Conservation (phyloP, 1,140 invertebrate species). For the Halyomorpha halys region DNA sequence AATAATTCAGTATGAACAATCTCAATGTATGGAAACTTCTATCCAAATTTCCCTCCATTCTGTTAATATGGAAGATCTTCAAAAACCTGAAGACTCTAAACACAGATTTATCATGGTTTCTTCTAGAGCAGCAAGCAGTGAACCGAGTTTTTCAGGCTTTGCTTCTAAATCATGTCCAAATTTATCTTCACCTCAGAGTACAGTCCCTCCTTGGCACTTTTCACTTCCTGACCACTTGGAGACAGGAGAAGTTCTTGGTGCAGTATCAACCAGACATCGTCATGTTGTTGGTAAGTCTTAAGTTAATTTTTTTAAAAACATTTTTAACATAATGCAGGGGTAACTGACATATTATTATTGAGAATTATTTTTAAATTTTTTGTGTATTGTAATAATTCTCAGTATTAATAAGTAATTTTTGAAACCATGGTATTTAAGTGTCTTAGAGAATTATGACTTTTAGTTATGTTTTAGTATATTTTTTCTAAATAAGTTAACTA, state of each 20-base stretch:
- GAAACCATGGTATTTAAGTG: no score
- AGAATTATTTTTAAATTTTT: conserved; percentile 13
- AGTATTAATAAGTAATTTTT: not conserved
- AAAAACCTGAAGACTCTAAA: conserved; percentile 60
- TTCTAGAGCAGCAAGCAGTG: conserved; percentile 38
- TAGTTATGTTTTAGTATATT: no score
- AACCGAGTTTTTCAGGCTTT: conserved; percentile 26
- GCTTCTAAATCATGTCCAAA: conserved; percentile 80
- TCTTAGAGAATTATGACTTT: no score
- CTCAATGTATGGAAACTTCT: conserved; percentile 51
- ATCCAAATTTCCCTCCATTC: conserved; percentile 69
- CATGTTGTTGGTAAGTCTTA: conserved; percentile 22
- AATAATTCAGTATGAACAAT: conserved; percentile 57
- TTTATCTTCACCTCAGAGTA: conserved; percentile 36
- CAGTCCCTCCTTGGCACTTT: conserved; percentile 21
- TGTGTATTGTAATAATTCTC: no score
- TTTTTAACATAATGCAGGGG: no score
- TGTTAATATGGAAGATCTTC: conserved; percentile 77
- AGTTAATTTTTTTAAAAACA: not conserved
- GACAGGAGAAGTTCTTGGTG: conserved; percentile 41
- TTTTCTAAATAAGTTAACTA: no score
- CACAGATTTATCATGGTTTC: conserved; percentile 75
- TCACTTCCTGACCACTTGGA: conserved; percentile 56
- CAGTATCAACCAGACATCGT: conserved; percentile 26
- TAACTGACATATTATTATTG: no score